A percentile compares a stretch with the other conserved stretches of the same genome.
These are phyloP conservation scores for Adelognathus sp. DNA, from an alignment of 2,888 invertebrate genomes.

Conservation along the genomic window DNA sequence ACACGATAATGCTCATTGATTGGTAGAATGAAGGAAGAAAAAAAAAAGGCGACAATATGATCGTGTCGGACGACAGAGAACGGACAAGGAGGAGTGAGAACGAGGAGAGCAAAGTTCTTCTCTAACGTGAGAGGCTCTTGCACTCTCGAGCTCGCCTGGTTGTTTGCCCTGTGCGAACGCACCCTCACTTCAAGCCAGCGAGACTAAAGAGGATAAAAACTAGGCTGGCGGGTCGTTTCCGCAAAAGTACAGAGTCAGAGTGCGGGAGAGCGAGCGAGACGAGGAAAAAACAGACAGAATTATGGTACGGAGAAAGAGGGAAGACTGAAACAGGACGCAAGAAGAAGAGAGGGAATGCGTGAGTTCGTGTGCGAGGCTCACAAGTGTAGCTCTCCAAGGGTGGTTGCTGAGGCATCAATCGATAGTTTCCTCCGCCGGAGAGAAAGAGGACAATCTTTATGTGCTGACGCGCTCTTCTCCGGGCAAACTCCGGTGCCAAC, in stretches of 20 bases:
- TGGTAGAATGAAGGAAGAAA: background rate
- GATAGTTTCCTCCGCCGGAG: conserved; percentile 71
- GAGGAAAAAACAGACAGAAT: background rate
- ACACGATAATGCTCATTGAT: background rate
- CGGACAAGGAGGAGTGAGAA: conserved; percentile 43
- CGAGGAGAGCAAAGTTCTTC: conserved; percentile 22
- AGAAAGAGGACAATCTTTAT: conserved; percentile 64
- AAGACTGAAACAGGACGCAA: conserved; percentile 8
- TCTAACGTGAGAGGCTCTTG: conserved; percentile 2
- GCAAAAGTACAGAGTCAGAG: conserved; percentile 8
- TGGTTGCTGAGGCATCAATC: conserved; percentile 71
- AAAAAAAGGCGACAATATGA: background rate
- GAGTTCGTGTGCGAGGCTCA: conserved; percentile 26
- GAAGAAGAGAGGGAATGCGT: conserved; percentile 52
- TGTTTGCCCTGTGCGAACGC: conserved; percentile 35
- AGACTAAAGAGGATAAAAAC: conserved; percentile 48
- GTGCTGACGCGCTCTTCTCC: conserved; percentile 61
- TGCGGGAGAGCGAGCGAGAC: background rate
- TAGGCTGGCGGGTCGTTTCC: conserved; percentile 34
- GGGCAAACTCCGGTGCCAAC: background rate
- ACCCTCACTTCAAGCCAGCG: conserved; percentile 36
- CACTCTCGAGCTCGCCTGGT: conserved; percentile 4
- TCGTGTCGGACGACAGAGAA: background rate
- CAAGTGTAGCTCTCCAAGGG: conserved; percentile 42
- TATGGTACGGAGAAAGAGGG: conserved; percentile 18